These are phyloP conservation scores for Euwallacea similis DNA, from an alignment of 1,140 invertebrate genomes.

Conservation along the genomic window DNA sequence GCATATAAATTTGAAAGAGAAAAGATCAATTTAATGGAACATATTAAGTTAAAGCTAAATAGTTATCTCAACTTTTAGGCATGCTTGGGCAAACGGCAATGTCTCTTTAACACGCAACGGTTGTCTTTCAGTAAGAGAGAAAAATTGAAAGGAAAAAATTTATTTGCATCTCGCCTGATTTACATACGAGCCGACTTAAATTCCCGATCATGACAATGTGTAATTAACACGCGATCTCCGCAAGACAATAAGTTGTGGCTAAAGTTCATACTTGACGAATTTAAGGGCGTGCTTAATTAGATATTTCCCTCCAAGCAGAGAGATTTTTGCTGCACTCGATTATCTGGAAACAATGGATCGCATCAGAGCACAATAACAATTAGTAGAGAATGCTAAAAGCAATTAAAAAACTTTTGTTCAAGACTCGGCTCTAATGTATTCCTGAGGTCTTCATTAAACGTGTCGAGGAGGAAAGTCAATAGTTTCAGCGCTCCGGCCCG, in stretches of 20 bases:
- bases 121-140: constrained; percentile 22
- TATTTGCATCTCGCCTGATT: constrained; percentile 31
- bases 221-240: constrained; percentile 34
- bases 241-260: constrained; percentile 25
- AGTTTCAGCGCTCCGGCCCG: too few species aligned
- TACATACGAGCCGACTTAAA: constrained; percentile 33
- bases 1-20: constrained; percentile 3
- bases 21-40: constrained; percentile 17
- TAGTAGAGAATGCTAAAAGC: too few species aligned
- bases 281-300: constrained; percentile 27
- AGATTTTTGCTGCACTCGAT: constrained; percentile 1
- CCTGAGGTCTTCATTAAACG: too few species aligned
- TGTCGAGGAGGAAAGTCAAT: too few species aligned
- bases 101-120: constrained; percentile 26
- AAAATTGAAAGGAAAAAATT: constrained; percentile 29
- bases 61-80: constrained; percentile 23
- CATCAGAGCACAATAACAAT: too few species aligned
- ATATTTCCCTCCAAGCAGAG: neutral
- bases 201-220: constrained; percentile 32
- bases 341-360: constrained; percentile 16
- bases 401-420: too few species aligned
- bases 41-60: constrained; percentile 31
- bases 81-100: constrained; percentile 21
- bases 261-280: constrained; percentile 35
- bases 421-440: too few species aligned